phyloP scores from a whole-genome alignment of 1,140 invertebrate genomes.

The Brachionus asplanchnoidis region DNA sequence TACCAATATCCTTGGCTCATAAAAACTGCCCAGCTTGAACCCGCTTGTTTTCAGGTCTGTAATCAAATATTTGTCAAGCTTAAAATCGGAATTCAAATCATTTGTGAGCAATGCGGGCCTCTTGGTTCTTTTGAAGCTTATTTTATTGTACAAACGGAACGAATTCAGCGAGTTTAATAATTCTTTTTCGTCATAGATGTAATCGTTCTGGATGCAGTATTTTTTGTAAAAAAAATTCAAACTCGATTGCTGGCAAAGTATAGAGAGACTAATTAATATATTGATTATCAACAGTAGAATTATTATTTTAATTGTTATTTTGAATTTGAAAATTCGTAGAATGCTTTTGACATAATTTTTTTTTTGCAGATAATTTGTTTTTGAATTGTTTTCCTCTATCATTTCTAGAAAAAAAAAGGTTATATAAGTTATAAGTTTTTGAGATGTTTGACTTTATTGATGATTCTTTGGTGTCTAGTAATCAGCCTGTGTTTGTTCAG shows the following conservation, averaged over 20 bases:
- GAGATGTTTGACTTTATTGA: too few relatives aligned
- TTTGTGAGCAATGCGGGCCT: not conserved
- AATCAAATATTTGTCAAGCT: not conserved
- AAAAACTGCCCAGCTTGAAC: not conserved
- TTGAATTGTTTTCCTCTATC: not conserved
- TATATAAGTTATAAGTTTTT: too few relatives aligned
- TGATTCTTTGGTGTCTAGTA: not conserved
- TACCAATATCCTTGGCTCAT: not conserved
- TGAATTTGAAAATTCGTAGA: not conserved
- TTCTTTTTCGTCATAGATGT: not conserved
- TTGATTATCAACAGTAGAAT: not conserved
- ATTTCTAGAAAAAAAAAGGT: not conserved
- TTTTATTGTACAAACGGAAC: not conserved
- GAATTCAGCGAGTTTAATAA: not conserved
- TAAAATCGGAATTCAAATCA: not conserved
- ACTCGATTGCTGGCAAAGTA: not conserved
- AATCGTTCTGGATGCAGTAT: not conserved
- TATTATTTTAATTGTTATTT: constrained; percentile 1
- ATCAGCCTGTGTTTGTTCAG: not conserved
- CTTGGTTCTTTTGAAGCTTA: not conserved
- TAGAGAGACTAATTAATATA: not conserved
- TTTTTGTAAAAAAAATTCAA: not conserved
- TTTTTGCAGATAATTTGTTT: not conserved
- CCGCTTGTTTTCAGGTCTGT: not conserved
- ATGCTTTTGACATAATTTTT: not conserved